These are phyloP conservation scores for Nesogale talazaci DNA, from an alignment of 2,113 vertebrate species.

Conservation along the genomic window DNA sequence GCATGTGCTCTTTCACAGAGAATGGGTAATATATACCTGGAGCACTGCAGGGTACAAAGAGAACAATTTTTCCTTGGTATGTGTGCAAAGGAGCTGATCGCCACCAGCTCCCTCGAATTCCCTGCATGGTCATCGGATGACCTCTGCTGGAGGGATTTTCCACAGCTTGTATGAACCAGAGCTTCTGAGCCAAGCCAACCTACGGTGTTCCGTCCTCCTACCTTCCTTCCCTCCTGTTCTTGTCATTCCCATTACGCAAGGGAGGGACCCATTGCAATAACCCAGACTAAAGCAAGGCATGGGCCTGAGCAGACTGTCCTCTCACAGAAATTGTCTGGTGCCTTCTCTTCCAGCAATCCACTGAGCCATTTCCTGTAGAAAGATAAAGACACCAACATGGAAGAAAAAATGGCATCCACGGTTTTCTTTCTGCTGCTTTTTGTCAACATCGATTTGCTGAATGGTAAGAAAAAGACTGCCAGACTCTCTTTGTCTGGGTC, in stretches of 20 bases:
- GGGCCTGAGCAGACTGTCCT: background rate
- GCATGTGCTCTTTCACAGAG: background rate
- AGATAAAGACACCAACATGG: slow-evolving; percentile 77
- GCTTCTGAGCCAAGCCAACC: slow-evolving; percentile 45
- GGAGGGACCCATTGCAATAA: slow-evolving; percentile 51
- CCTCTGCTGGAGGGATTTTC: slow-evolving; percentile 75
- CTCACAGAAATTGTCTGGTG: slow-evolving; percentile 33
- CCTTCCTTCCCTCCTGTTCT: slow-evolving; percentile 69
- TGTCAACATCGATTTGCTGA: slow-evolving; percentile 67
- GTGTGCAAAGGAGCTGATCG: background rate
- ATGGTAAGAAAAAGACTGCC: slow-evolving; percentile 80
- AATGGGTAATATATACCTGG: background rate
- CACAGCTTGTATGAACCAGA: background rate
- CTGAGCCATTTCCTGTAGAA: slow-evolving; percentile 71
- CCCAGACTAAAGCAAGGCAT: slow-evolving; percentile 12
- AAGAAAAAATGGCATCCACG: slow-evolving; percentile 65
- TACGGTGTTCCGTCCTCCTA: slow-evolving; percentile 57
- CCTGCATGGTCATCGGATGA: slow-evolving; percentile 53
- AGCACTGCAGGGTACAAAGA: background rate
- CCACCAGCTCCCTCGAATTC: background rate
- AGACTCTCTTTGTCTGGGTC: background rate
- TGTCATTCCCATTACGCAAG: slow-evolving; percentile 64
- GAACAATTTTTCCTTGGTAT: background rate
- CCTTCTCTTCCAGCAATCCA: slow-evolving; percentile 83
- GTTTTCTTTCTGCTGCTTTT: slow-evolving; percentile 78